These are phyloP conservation scores for Epicampocera succincta DNA, from an alignment of 2,888 invertebrate genomes.

Conservation along the genomic window DNA sequence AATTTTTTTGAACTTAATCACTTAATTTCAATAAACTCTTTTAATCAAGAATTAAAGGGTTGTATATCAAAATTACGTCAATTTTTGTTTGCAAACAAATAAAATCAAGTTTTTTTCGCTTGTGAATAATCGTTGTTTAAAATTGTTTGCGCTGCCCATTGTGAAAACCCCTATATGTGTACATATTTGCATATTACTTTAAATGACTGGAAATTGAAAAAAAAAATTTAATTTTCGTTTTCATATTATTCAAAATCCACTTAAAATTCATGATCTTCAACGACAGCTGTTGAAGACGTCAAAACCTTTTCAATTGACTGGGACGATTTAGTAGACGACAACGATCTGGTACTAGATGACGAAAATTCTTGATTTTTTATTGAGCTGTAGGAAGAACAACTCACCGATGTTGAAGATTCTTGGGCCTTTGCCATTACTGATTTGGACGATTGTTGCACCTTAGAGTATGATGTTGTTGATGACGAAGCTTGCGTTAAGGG, in stretches of 20 bases:
- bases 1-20: too few species aligned
- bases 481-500: conserved; percentile 26
- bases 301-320: conserved; percentile 49
- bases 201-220: too few species aligned
- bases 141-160: too few species aligned
- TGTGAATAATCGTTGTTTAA: too few species aligned
- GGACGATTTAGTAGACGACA: conserved; percentile 37
- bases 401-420: conserved; percentile 39
- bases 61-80: too few species aligned
- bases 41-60: too few species aligned
- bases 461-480: conserved; percentile 6
- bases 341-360: conserved; percentile 47
- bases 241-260: not conserved
- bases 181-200: too few species aligned
- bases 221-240: not conserved
- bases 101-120: too few species aligned
- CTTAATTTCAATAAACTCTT: too few species aligned
- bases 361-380: conserved; percentile 41
- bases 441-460: conserved; percentile 14
- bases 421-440: conserved; percentile 2
- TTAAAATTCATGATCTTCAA: conserved; percentile 43
- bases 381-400: conserved; percentile 38
- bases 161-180: too few species aligned
- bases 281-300: conserved; percentile 34
- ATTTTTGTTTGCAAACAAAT: too few species aligned